Base-by-base conservation (phyloP, 2,797 vertebrate species). In the Notolepis coatsorum region DNA sequence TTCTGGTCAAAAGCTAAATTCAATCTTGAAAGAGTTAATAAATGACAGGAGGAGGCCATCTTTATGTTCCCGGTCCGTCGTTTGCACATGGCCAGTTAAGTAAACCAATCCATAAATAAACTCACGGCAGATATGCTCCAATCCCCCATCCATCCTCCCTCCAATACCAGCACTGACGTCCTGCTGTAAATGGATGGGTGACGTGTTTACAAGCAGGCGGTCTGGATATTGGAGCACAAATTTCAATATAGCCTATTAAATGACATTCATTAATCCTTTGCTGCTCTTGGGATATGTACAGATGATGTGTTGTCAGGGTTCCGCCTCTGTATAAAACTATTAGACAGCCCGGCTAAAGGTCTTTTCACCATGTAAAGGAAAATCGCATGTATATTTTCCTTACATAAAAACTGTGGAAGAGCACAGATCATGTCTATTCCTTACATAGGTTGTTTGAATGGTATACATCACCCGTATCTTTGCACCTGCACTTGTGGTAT, bases 321-420 rank as follows among this genome's bases (percentile, higher is more conserved):
- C 54, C 67, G 25, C 41, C 27, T 42, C 41, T 56, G 20, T 62
- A 46, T 28, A 50, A 7, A 35, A 76, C 56, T 54, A 46, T 56
- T n/a, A 63, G 42, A 27, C 60, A 15, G 45, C 62, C 27, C 43
- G 46, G 39, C 43, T 25, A 2, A 45, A 10, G n/a, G n/a, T 35
- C 9, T 35, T 10, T 35, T 13, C n/a, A 43, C 33, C 9, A 37
- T 49, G 5, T 1, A 20, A 31, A 23, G 5, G 21, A 15, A 47
- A 33, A 20, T 49, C 17, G 38, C 31, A 6, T 47, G 7, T 38
- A 54, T 39, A 10, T 39, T 30, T 30, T 30, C 28, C 28, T 30
- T 4, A 39, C n/a, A 5, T 13, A 38, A 38, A 1, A 15, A 12
- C 9, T 7, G 7, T 43, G 41, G 10, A 8, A 43, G 18, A 2